phyloP scores from a whole-genome alignment of 2,888 invertebrate genomes.

The Beris morrisii region DNA sequence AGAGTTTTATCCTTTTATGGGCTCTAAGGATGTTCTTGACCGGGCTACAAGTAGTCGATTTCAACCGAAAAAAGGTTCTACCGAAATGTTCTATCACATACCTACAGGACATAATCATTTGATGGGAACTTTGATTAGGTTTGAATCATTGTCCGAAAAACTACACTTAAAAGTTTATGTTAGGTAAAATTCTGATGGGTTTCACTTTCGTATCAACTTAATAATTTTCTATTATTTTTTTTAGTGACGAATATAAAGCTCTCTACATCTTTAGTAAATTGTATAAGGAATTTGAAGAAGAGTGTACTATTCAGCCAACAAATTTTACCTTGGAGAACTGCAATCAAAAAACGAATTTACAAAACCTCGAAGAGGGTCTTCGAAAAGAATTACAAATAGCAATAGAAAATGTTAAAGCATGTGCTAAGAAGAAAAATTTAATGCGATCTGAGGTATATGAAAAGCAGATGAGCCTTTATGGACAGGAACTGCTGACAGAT shows the following conservation, averaged over 20 bases:
- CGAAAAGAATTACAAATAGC: constrained; percentile 33
- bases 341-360: constrained; percentile 25
- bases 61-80: not conserved
- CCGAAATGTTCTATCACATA: constrained; percentile 22
- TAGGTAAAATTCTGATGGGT: constrained; percentile 28
- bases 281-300: constrained; percentile 18
- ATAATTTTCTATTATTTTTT: not conserved
- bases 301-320: constrained; percentile 27
- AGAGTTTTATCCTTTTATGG: no score
- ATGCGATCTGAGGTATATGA: constrained; percentile 27
- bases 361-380: constrained; percentile 28
- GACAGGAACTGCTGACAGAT: constrained; percentile 33
- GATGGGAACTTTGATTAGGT: constrained; percentile 28
- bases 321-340: constrained; percentile 14
- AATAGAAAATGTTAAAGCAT: constrained; percentile 21
- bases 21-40: not conserved
- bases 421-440: constrained; percentile 4
- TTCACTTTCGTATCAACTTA: no score
- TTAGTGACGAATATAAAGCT: constrained; percentile 23
- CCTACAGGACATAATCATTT: constrained; percentile 23
- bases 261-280: constrained; percentile 13
- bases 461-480: constrained; percentile 25
- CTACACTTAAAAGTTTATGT: constrained; percentile 34
- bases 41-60: no score
- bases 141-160: constrained; percentile 6